These are phyloP conservation scores for Psilopogon haemacephalus DNA, from an alignment of 2,113 vertebrate species.

Conservation along the genomic window DNA sequence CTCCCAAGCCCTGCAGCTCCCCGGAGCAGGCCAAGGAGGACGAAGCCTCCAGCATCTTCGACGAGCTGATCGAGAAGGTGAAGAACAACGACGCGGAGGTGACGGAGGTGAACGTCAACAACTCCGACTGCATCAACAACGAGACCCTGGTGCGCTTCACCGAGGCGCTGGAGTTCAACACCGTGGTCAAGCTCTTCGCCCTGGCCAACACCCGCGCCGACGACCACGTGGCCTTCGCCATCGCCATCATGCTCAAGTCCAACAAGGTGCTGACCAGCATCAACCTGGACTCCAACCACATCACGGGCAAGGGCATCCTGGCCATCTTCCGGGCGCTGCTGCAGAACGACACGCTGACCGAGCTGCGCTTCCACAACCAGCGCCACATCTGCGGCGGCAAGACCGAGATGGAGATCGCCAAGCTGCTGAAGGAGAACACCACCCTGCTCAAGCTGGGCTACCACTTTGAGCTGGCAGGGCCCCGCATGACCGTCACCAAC, in stretches of 20 bases:
- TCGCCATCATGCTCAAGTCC: slow-evolving; percentile 86
- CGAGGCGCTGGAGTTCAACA: slow-evolving; percentile 89
- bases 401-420: slow-evolving; percentile 97
- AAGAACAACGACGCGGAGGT: slow-evolving; percentile 82
- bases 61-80: slow-evolving; percentile 90
- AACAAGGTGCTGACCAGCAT: slow-evolving; percentile 91
- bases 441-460: slow-evolving; percentile 95
- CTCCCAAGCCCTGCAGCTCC: slow-evolving; percentile 17
- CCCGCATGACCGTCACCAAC: slow-evolving; percentile 95
- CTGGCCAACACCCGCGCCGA: slow-evolving; percentile 94
- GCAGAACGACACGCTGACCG: slow-evolving; percentile 88
- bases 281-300: slow-evolving; percentile 96
- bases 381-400: slow-evolving; percentile 96
- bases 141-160: slow-evolving; percentile 94
- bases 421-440: slow-evolving; percentile 93
- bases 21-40: slow-evolving; percentile 70
- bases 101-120: slow-evolving; percentile 92
- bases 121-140: slow-evolving; percentile 92
- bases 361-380: slow-evolving; percentile 98
- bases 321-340: slow-evolving; percentile 92
- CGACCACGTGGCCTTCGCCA: slow-evolving; percentile 93
- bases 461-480: slow-evolving; percentile 93
- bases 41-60: slow-evolving; percentile 88
- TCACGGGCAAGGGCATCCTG: slow-evolving; percentile 93
- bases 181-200: slow-evolving; percentile 83